Base-by-base conservation (phyloP, 2,113 vertebrate species). In the Mohoua ochrocephala region DNA sequence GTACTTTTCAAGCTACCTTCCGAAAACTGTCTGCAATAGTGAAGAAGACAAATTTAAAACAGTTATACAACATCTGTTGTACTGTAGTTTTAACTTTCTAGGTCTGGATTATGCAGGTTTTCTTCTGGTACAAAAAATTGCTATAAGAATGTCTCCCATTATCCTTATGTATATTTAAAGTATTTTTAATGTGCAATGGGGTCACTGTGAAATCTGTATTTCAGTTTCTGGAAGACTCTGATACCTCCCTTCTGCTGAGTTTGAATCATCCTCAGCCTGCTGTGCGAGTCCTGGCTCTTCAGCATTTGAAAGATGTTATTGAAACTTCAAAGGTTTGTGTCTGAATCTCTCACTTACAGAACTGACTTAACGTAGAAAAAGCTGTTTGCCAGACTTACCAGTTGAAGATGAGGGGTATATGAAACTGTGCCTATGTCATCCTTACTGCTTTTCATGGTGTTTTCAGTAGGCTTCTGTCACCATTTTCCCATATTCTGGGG, bases 171-270 rank as follows among this genome's bases (percentile, higher is more conserved):
- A 12, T 54, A 45, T 30, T 50, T 76, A 4, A 84, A 53, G 21
- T 50, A 47, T 83, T 91, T 91, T 74, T 45, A 81, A 54, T 44
- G 18, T 71, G 47, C 42, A 52, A 4, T 80, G 53, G 52, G 7
- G 18, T 97, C 50, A 93, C 77, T 95, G 4, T 97, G 35, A 86
- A 71, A 92, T 91, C 27, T 96, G 20, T 90, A 30, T 81, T 97
- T 10, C 76, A 99, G 99, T 98, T 99, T 91, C 81, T 99, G 85
- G 98, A 98, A 73, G 98, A 99, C 91, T 99, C 98, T 9, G 98
- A 99, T 95, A 99, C 99, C 13, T 99, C 99, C 20, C 97, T 99
- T 93, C 92, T 99, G 44, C 99, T 99, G 67, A 99, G 99, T 78
- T 98, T 99, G 92, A 99, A 99, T 91, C 99, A 99, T 92, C 99